Evolutionary conservation across 1,140 invertebrate genomes (phyloP).

Genomic region (Brachionus asplanchnoidis): DNA sequence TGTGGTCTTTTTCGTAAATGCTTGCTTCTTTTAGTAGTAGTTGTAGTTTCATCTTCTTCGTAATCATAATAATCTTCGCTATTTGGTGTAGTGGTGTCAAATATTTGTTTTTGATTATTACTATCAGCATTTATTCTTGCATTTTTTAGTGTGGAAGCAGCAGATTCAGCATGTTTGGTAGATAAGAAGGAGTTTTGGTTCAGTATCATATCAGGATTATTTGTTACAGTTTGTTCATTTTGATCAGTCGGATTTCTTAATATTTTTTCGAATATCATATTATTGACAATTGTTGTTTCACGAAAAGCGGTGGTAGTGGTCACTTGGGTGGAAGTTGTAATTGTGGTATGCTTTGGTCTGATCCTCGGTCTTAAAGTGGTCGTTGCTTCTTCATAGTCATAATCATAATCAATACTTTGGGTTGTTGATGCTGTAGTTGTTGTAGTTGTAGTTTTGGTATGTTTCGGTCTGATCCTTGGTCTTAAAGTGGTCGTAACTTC

Average conservation of each 20-base stretch:
- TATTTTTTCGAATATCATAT: neutral
- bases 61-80: neutral
- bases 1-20: neutral
- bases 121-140: neutral
- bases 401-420: neutral
- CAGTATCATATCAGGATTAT: neutral
- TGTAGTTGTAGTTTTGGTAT: neutral
- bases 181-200: neutral
- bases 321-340: neutral
- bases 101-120: neutral
- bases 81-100: neutral
- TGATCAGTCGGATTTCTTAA: neutral
- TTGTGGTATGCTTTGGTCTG: neutral
- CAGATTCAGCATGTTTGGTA: neutral
- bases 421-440: neutral
- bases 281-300: neutral
- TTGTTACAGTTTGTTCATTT: neutral
- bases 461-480: too few relatives aligned
- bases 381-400: neutral
- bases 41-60: neutral
- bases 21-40: neutral
- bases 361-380: neutral
- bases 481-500: too few relatives aligned
- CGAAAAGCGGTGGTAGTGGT: neutral
- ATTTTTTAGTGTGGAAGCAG: neutral